Evolutionary conservation across 1,140 invertebrate genomes (phyloP), one percentile per base, ranked within the genome.

Genomic region (Solen grandis): DNA sequence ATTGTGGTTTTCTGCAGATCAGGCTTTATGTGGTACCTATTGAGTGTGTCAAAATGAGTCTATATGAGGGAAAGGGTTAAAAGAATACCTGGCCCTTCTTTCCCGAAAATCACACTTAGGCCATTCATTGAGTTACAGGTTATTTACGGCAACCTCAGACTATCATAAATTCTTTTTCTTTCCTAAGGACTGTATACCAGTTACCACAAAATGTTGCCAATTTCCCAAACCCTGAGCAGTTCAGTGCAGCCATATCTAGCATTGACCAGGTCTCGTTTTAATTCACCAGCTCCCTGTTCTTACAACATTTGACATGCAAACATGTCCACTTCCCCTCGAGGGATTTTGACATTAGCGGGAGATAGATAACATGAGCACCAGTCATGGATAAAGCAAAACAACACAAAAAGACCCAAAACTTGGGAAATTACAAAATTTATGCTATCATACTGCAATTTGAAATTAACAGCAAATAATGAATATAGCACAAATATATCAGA

Each of bases 81-180:
- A n/a, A n/a, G n/a, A n/a, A n/a, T n/a, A n/a, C n/a, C n/a, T 65
- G 33, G 14, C 36, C 62, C 62, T 25, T 31, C 35, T 65, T 31
- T 22, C 25, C 5, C 35, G 62, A 41, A 22, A 25, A 2, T 65
- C 62, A 31, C 62, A 36, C 27, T 36, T 36, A 36, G 31, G 5
- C 62, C 33, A 36, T 38, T 2, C 62, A 27, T 25, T 31, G 36
- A n/a, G 25, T 31, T 63, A 65, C 22, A 65, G 33, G 31, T 65
- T 65, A 65, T 36, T 65, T n/a, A 2, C 31, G 27, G 62, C 62
- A 16, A 5, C 3, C 35, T 36, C 31, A 38, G 62, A 65, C 31
- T 65, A 65, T n/a, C n/a, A n/a, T n/a, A n/a, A n/a, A n/a, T n/a
- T n/a, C 33, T 65, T 3, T 29, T 27, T 60, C 5, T 14, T 60